A percentile compares a stretch with the other conserved stretches of the same genome.
Evolutionary conservation across 2,797 vertebrate species (phyloP).

Genomic region (Betta splendens): DNA sequence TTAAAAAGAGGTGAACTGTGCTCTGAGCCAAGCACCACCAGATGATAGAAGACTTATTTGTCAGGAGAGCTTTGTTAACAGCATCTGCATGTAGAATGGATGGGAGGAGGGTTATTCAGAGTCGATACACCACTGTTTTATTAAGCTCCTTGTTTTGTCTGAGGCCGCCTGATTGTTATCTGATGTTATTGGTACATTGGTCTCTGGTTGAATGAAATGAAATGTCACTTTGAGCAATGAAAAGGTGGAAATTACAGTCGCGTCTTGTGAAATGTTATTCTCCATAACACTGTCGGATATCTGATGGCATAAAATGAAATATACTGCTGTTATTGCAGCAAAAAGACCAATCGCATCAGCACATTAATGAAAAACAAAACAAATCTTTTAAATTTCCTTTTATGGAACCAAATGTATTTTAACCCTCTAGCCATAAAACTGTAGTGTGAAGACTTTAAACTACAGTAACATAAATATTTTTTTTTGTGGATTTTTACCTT

Average conservation of each 20-base stretch:
- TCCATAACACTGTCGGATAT: conserved; percentile 13
- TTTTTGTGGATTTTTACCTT: conserved; percentile 19
- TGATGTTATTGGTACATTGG: conserved; percentile 14
- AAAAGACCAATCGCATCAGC: conserved; percentile 21
- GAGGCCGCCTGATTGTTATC: conserved; percentile 20
- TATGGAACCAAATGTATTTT: conserved; percentile 8
- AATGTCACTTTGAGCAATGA: conserved; percentile 1
- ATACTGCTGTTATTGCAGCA: conserved; percentile 7
- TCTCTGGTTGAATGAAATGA: conserved; percentile 1
- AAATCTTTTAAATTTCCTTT: conserved; percentile 20
- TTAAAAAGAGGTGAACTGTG: conserved; percentile 44
- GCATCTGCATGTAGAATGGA: conserved; percentile 8
- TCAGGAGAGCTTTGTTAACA: conserved; percentile 9
- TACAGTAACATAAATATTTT: not conserved
- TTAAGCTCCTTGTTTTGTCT: conserved; percentile 26
- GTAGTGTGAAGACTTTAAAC: conserved; percentile 16
- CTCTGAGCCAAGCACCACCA: conserved; percentile 32
- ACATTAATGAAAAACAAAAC: conserved; percentile 8
- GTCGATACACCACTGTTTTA: conserved; percentile 6
- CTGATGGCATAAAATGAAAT: conserved; percentile 26
- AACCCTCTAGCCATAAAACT: conserved; percentile 13
- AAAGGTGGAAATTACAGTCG: conserved; percentile 40
- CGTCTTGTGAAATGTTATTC: conserved; percentile 22
- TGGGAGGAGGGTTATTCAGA: conserved; percentile 14
- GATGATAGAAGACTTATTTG: conserved; percentile 17